A percentile compares a stretch with the other conserved stretches of the same genome.
Conservation (phyloP, 2,888 invertebrate species). For the Dolichopus griseipennis region DNA sequence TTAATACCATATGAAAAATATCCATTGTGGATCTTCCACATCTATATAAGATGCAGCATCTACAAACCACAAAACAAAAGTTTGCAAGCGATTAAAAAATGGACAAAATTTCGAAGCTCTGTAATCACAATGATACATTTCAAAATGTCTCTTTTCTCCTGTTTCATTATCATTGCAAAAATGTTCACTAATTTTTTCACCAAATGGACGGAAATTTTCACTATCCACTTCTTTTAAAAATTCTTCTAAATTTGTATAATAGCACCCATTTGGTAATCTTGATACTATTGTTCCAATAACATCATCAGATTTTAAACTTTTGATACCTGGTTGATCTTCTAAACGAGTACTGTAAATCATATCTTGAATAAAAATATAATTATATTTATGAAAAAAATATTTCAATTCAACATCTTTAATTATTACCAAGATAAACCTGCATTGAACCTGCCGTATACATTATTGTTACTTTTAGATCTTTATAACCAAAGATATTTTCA, state of each 20-base stretch:
- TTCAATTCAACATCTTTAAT: neutral
- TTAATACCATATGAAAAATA: conserved; percentile 70
- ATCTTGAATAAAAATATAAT: conserved; percentile 16
- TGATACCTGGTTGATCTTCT: conserved; percentile 48
- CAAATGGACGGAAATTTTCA: conserved; percentile 66
- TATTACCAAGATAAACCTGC: conserved; percentile 61
- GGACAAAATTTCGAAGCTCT: conserved; percentile 62
- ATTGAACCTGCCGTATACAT: conserved; percentile 75
- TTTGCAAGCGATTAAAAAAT: conserved; percentile 79
- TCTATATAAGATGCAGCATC: conserved; percentile 95
- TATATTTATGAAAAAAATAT: too few relatives aligned
- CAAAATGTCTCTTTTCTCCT: conserved; percentile 52
- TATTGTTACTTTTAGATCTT: conserved; percentile 66
- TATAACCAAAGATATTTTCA: conserved; percentile 92
- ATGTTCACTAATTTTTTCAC: conserved; percentile 40
- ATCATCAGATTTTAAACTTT: conserved; percentile 63
- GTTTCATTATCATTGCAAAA: neutral
- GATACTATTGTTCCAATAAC: conserved; percentile 59
- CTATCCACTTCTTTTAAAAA: conserved; percentile 62
- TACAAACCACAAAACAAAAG: conserved; percentile 89
- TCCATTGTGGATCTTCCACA: conserved; percentile 85
- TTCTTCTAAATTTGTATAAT: conserved; percentile 58
- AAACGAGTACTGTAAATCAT: conserved; percentile 60
- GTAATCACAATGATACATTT: conserved; percentile 70
- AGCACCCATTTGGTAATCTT: conserved; percentile 60